A percentile compares a stretch with the other conserved stretches of the same genome.
Conservation (phyloP, 1,140 invertebrate genomes). For the Rhyzopertha dominica region DNA sequence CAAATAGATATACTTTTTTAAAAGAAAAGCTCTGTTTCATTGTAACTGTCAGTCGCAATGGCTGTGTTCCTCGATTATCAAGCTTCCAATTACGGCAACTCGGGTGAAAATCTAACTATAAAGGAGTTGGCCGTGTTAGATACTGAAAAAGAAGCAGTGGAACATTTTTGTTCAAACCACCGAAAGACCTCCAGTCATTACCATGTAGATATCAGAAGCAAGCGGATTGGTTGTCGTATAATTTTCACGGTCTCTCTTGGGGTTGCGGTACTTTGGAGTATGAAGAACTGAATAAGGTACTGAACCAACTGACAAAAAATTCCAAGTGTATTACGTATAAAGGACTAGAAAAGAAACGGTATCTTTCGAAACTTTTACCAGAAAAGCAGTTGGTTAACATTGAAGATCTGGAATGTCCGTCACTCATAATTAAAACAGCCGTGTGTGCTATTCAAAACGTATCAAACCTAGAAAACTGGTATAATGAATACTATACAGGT, state of each 20-base stretch:
- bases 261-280: neutral
- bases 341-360: neutral
- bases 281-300: constrained; percentile 1
- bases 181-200: neutral
- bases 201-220: neutral
- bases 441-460: no score
- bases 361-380: no score
- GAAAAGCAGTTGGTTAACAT: no score
- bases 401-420: no score
- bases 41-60: no score
- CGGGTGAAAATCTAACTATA: no score
- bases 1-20: neutral
- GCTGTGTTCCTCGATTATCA: no score
- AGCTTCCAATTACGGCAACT: no score
- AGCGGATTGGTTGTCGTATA: neutral
- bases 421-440: no score
- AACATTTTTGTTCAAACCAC: neutral
- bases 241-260: neutral
- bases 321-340: neutral
- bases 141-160: neutral
- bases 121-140: neutral
- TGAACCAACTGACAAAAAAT: neutral
- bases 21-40: neutral
- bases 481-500: no score
- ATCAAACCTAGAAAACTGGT: no score